A percentile compares a stretch with the other conserved stretches of the same genome.
phyloP scores from a whole-genome alignment of 2,888 invertebrate genomes.

The Tetanocera ferruginea region DNA sequence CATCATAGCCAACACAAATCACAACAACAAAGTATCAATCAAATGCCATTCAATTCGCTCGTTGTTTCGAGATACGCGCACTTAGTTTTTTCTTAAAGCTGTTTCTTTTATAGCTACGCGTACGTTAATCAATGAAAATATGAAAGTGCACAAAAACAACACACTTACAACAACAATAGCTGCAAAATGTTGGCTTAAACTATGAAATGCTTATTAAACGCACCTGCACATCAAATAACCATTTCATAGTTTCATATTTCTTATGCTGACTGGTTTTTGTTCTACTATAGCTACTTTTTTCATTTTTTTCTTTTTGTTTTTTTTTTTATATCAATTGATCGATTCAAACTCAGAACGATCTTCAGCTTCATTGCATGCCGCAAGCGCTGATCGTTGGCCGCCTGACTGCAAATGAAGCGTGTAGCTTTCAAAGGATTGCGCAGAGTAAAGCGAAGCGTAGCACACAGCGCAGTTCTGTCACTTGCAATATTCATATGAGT shows the following conservation, averaged over 20 bases:
- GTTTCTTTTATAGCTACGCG: background rate
- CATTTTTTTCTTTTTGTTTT: too few species aligned
- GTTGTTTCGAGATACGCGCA: background rate
- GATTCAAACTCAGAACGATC: too few species aligned
- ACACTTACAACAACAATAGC: slow-evolving; percentile 9
- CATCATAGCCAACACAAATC: too few species aligned
- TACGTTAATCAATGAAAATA: slow-evolving; percentile 30
- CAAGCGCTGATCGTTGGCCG: background rate
- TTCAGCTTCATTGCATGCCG: background rate
- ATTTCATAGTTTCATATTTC: background rate
- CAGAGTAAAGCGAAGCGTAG: background rate
- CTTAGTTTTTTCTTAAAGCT: background rate
- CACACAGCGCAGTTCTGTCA: background rate
- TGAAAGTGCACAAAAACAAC: background rate
- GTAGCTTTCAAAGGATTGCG: background rate
- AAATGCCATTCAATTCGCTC: slow-evolving; percentile 26
- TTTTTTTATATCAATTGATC: too few species aligned
- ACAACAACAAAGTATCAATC: slow-evolving; percentile 42
- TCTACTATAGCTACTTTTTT: too few species aligned
- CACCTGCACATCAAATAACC: slow-evolving; percentile 27
- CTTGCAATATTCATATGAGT: slow-evolving; percentile 21
- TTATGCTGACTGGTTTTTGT: too few species aligned
- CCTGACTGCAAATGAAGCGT: slow-evolving; percentile 34
- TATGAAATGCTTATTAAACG: slow-evolving; percentile 38
- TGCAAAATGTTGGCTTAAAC: background rate